Conservation (phyloP, 2,113 vertebrate species). For the Passerina amoena region DNA sequence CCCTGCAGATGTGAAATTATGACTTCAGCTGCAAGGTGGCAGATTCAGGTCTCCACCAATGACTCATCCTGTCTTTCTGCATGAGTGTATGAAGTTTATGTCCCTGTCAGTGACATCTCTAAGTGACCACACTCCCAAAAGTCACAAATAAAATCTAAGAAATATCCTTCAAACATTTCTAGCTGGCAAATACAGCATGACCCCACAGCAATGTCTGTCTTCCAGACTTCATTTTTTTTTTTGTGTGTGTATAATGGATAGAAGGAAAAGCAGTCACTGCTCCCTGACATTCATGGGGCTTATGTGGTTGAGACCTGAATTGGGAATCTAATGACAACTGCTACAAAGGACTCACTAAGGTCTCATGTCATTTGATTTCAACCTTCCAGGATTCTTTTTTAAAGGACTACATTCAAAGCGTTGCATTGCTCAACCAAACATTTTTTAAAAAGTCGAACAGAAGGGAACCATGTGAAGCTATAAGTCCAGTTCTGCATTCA, state of each 20-base stretch:
- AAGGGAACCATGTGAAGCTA: not conserved
- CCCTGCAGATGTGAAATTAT: not conserved
- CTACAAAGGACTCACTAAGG: not conserved
- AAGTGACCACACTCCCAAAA: not conserved
- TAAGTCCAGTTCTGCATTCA: not conserved
- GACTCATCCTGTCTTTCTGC: not conserved
- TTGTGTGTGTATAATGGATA: not conserved
- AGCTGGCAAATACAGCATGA: not conserved
- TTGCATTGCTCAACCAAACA: not conserved
- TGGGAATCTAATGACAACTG: not conserved
- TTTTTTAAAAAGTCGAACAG: not conserved
- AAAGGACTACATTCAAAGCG: not conserved
- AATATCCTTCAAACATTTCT: not conserved
- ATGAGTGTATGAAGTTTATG: not conserved
- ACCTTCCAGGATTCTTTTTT: not conserved
- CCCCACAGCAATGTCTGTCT: not conserved
- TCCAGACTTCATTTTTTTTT: not conserved
- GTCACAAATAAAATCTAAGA: not conserved
- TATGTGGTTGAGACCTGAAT: not conserved
- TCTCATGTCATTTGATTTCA: not conserved
- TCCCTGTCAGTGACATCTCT: not conserved
- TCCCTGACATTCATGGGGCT: not conserved
- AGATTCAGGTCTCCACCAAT: not conserved
- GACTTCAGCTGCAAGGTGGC: not conserved
- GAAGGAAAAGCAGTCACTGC: not conserved